Evolutionary conservation across 2,113 vertebrate species (phyloP).

Genomic region (Bujurquina vittata): DNA sequence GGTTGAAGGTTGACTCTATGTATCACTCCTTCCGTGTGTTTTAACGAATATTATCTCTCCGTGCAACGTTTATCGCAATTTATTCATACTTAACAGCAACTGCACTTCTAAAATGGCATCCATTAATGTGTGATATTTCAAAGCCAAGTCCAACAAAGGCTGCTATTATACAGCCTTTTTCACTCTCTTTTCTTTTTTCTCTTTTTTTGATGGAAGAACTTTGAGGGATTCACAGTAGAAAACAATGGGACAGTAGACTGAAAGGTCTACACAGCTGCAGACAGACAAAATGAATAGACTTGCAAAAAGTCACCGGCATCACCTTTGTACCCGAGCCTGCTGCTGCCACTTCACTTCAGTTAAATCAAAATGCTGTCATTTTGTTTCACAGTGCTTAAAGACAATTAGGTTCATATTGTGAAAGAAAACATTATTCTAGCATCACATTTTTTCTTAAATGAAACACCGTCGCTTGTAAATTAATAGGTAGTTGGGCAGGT

Average conservation of each 20-base stretch:
- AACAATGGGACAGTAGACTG: conserved; percentile 64
- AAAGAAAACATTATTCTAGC: not conserved
- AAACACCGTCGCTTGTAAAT: not conserved
- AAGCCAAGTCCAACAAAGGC: conserved; percentile 71
- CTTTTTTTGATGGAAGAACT: conserved; percentile 41
- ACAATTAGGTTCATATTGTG: too few species aligned
- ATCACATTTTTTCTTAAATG: not conserved
- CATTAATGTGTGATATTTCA: conserved; percentile 78
- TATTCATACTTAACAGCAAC: conserved; percentile 69
- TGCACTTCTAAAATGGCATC: conserved; percentile 73
- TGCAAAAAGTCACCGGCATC: conserved; percentile 58
- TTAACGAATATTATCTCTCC: conserved; percentile 78
- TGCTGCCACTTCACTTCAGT: conserved; percentile 19
- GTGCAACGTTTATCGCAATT: conserved; percentile 70
- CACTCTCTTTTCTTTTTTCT: not conserved
- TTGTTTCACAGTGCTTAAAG: conserved; percentile 6
- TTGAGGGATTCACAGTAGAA: conserved; percentile 55
- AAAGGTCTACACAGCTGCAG: conserved; percentile 65
- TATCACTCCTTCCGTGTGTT: conserved; percentile 46
- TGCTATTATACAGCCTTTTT: conserved; percentile 52
- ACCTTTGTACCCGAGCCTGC: conserved; percentile 42
- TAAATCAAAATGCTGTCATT: conserved; percentile 27
- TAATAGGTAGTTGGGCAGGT: not conserved
- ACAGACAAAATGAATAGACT: conserved; percentile 55
- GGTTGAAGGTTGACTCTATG: conserved; percentile 42